A percentile compares a stretch with the other conserved stretches of the same genome.
phyloP scores from a whole-genome alignment of 2,797 vertebrate genomes.

The Channallabes apus region DNA sequence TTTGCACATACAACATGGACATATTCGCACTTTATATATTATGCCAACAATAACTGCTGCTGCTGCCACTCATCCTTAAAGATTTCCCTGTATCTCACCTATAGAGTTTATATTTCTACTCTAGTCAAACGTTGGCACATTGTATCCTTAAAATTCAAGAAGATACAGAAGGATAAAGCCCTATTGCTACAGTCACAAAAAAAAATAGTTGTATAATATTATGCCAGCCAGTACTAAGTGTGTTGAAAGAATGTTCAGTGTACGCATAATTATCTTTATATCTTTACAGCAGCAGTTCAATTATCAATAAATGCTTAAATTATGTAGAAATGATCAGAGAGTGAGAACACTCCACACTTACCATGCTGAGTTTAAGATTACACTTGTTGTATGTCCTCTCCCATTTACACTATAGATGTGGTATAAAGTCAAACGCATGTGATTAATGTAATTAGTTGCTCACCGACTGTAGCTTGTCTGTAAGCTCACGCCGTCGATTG shows the following conservation, averaged over 20 bases:
- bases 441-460: conserved; percentile 62
- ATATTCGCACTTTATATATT: no score
- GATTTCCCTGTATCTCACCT: no score
- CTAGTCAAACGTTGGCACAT: no score
- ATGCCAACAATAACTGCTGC: no score
- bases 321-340: neutral
- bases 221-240: neutral
- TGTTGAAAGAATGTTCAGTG: neutral
- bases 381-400: neutral
- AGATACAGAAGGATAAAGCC: conserved; percentile 18
- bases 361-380: conserved; percentile 7
- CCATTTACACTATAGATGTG: neutral
- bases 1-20: no score
- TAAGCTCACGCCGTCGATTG: conserved; percentile 91
- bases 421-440: neutral
- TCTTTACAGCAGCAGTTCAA: neutral
- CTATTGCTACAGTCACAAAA: neutral
- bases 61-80: no score
- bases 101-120: no score
- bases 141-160: neutral
- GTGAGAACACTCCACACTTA: neutral
- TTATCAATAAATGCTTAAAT: neutral
- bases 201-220: neutral
- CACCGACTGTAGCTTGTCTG: conserved; percentile 92
- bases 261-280: neutral